Base-by-base conservation (phyloP, 2,797 vertebrate species). In the Spondyliosoma cantharus region DNA sequence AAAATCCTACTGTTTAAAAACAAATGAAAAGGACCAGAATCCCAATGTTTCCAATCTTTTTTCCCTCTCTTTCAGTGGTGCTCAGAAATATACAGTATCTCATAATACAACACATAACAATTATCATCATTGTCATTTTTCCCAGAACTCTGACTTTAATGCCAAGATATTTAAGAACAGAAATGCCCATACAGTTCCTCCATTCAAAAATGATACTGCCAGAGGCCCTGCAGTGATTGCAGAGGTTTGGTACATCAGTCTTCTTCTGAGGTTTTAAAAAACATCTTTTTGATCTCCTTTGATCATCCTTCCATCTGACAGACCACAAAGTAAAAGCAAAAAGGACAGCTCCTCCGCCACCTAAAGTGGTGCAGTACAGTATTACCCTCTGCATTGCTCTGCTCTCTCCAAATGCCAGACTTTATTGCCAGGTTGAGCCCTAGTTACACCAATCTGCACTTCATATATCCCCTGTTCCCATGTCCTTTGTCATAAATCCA, bases 391-490 rank as follows among this genome's bases (percentile, higher is more conserved):
- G 74, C 64, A 49, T 37, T 58, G 78, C 81, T 81, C 83, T 74
- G 85, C 84, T 85, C 90, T 87, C 87, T 90, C 85, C 79, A 95
- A 95, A 95, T 95, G 93, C 92, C 93, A 95, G 69, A 87, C 77
- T 85, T 93, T 94, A 94, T 94, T 93, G 89, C 86, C 82, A 78
- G 74, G 91, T 91, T 90, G 85, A 90, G 80, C 71, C 86, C 86
- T 70, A 77, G 87, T 90, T 91, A 86, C 67, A 81, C 78, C 90
- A 87, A 89, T 92, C 87, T 87, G 78, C 86, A 86, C 89, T 86
- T 92, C 82, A 89, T 87, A 86, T 83, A 86, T 76, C 71, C 67
- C 56, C 46, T 16, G 48, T 66, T 62, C 53, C 70, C 74, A 49
- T 45, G 81, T 82, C 87, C 86, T 86, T 86, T 82, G 86, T 85